phyloP scores from a whole-genome alignment of 2,888 invertebrate genomes.

The Acanthoscelides obtectus region DNA sequence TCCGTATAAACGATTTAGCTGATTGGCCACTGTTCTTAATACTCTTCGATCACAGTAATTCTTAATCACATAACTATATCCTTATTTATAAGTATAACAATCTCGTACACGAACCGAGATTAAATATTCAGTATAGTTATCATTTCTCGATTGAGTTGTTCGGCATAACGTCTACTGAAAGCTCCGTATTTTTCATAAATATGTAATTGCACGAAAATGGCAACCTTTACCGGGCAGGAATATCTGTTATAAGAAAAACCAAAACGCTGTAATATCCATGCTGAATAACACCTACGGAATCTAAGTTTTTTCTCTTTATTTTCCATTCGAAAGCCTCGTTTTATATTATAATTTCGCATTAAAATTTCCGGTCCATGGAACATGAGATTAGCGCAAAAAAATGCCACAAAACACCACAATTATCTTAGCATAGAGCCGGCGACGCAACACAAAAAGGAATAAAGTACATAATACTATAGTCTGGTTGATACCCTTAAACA shows the following conservation, averaged over 20 bases:
- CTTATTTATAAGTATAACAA: no score
- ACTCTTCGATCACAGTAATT: no score
- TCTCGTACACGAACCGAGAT: no score
- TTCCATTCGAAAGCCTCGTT: constrained; percentile 2
- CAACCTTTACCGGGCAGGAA: background rate
- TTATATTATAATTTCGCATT: constrained; percentile 14
- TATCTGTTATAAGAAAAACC: background rate
- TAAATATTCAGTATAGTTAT: no score
- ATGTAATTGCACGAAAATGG: background rate
- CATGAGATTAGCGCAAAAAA: constrained; percentile 26
- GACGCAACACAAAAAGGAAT: constrained; percentile 33
- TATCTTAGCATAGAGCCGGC: constrained; percentile 27
- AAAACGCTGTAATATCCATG: background rate
- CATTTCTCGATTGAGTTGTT: no score
- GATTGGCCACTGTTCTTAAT: no score
- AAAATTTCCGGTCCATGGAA: constrained; percentile 28
- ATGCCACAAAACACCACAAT: constrained; percentile 33
- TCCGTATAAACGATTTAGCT: no score
- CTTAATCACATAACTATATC: no score
- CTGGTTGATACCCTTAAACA: constrained; percentile 37
- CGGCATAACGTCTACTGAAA: background rate
- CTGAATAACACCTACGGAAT: background rate
- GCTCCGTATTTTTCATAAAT: background rate
- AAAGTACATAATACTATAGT: constrained; percentile 36
- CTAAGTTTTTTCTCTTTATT: constrained; percentile 1